These are phyloP conservation scores for Julus scanicus DNA, from an alignment of 2,888 invertebrate genomes.

Conservation along the genomic window DNA sequence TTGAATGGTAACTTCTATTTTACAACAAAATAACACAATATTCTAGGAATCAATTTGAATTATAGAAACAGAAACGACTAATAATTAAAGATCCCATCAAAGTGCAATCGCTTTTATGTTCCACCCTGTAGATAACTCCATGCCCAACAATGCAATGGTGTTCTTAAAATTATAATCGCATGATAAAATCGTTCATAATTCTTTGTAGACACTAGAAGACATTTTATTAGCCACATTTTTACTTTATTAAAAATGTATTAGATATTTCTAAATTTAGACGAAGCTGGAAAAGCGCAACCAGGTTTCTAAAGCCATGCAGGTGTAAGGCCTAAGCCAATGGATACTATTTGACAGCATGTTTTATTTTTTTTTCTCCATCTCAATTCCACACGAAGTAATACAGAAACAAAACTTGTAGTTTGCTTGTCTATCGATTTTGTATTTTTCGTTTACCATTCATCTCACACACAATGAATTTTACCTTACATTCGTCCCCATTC, in stretches of 20 bases:
- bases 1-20: no score
- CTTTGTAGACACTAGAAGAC: background rate
- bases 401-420: slow-evolving; percentile 23
- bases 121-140: background rate
- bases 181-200: background rate
- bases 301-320: slow-evolving; percentile 30
- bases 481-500: slow-evolving; percentile 16
- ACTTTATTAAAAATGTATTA: background rate
- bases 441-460: slow-evolving; percentile 47
- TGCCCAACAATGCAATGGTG: background rate
- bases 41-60: no score
- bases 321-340: slow-evolving; percentile 8
- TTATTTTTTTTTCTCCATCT: background rate
- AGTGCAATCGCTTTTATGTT: no score
- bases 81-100: no score
- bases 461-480: slow-evolving; percentile 45
- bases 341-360: slow-evolving; percentile 7
- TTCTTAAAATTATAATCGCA: background rate
- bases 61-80: no score
- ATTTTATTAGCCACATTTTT: background rate
- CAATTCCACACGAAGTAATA: background rate
- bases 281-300: background rate
- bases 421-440: slow-evolving; percentile 31
- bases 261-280: slow-evolving; percentile 11
- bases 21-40: no score